phyloP scores from a whole-genome alignment of 2,797 vertebrate genomes.

The Xenopus petersii region DNA sequence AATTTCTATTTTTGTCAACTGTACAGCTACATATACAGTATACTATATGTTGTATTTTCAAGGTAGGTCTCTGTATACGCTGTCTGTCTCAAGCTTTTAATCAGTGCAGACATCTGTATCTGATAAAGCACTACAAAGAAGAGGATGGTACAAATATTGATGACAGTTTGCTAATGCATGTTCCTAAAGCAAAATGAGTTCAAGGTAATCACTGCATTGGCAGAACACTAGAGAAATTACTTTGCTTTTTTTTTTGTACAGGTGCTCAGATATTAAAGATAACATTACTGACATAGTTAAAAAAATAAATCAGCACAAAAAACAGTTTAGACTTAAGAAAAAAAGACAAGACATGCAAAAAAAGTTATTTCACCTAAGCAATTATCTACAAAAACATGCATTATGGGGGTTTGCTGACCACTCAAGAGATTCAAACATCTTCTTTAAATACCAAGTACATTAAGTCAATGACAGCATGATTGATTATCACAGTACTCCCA shows the following conservation, averaged over 20 bases:
- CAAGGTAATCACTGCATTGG: constrained; percentile 40
- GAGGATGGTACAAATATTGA: constrained; percentile 39
- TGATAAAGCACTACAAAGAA: constrained; percentile 42
- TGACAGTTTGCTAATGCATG: constrained; percentile 45
- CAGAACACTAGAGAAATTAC: constrained; percentile 25
- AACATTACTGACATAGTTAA: constrained; percentile 29
- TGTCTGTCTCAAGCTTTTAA: constrained; percentile 31
- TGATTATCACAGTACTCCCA: constrained; percentile 44
- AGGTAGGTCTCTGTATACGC: constrained; percentile 22
- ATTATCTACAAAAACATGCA: constrained; percentile 40
- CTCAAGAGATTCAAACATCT: constrained; percentile 42
- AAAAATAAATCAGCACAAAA: constrained; percentile 34
- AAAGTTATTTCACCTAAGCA: constrained; percentile 41
- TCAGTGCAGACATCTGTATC: constrained; percentile 42
- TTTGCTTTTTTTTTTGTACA: constrained; percentile 30
- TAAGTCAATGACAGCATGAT: constrained; percentile 47
- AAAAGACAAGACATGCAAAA: constrained; percentile 29
- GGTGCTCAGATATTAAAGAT: constrained; percentile 42
- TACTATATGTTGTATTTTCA: not conserved
- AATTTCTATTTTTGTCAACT: too few species aligned
- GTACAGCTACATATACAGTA: not conserved
- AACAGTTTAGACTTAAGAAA: constrained; percentile 4
- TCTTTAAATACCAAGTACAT: constrained; percentile 49
- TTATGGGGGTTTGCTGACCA: constrained; percentile 32
- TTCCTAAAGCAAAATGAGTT: constrained; percentile 41